Base-by-base conservation (phyloP, 1,140 invertebrate genomes). In the Dendrolimus kikuchii region DNA sequence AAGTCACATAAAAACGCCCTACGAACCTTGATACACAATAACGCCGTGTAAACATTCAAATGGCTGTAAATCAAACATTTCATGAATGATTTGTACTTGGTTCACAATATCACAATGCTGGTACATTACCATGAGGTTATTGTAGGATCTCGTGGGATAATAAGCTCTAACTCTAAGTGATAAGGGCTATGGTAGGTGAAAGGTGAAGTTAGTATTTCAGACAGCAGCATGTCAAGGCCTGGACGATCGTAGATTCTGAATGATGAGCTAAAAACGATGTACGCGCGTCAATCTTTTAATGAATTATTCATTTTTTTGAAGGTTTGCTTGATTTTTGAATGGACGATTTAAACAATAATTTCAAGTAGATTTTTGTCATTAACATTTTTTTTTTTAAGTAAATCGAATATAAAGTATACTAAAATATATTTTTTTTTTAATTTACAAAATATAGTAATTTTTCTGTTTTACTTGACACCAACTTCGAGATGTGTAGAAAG, bases 31-130 rank as follows among this genome's bases (percentile, higher is more conserved):
- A 3, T 23, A 23, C 23, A 23, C 54, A 56, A 59, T 57, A 60
- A 51, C 52, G 46, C 5, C 23, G 48, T 43, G 55, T 53, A 57
- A 65, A 65, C 57, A 62, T 37, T 55, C 50, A 45, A 53, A 9
- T 23, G 38, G 47, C 51, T 59, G 53, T 57, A 64, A 64, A 64
- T 64, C 55, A 57, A 44, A 71, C 56, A 67, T 64, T 68, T 69
- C 71, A 65, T 68, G 66, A 68, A 76, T 74, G 71, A 74, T 74
- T 72, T 75, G 69, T 72, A 72, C 66, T 72, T 69, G 68, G 53
- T 63, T 62, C 62, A 71, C 64, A 71, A 67, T 66, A 63, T 66
- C 60, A 62, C 52, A 59, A 52, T 36, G 45, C 52, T 41, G 48
- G 53, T 42, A 51, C 42, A 47, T 42, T 53, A 49, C 8, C 45